Evolutionary conservation across 2,113 vertebrate genomes (phyloP).

Genomic region (Grus americana): DNA sequence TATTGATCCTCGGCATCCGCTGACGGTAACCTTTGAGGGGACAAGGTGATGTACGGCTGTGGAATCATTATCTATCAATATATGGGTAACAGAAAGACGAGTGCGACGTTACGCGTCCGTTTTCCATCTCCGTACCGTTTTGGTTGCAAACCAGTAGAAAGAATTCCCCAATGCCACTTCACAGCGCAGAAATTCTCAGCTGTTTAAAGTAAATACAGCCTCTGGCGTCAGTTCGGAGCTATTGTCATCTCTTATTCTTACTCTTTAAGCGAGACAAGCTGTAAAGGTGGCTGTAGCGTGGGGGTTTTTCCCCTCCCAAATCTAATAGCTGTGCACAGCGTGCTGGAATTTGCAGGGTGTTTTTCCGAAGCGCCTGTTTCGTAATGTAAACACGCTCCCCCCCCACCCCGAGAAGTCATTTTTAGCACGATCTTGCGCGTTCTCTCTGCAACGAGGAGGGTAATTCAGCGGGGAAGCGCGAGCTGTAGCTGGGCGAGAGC

Average conservation of each 20-base stretch:
- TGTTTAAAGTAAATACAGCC: conserved; percentile 53
- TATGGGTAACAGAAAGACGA: conserved; percentile 84
- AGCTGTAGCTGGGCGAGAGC: background rate
- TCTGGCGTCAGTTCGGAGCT: conserved; percentile 35
- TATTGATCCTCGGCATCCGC: conserved; percentile 63
- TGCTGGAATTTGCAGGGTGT: conserved; percentile 15
- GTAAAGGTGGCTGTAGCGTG: background rate
- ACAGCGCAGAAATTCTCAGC: conserved; percentile 28
- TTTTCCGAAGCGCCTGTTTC: conserved; percentile 39
- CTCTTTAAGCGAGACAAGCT: conserved; percentile 17
- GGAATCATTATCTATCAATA: conserved; percentile 85
- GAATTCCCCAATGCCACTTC: conserved; percentile 48
- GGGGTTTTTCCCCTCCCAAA: background rate
- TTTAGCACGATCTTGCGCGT: conserved; percentile 25
- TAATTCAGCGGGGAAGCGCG: background rate
- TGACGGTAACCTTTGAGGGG: conserved; percentile 77
- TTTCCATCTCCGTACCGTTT: background rate
- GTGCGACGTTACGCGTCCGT: conserved; percentile 74
- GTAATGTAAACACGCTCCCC: conserved; percentile 18
- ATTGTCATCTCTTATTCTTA: conserved; percentile 30
- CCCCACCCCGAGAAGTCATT: background rate
- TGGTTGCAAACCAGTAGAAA: conserved; percentile 14
- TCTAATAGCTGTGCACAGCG: conserved; percentile 32
- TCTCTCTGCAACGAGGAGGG: background rate
- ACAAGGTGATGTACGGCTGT: conserved; percentile 71